These are phyloP conservation scores for Nycteola revayana DNA, from an alignment of 2,888 invertebrate species.

Conservation along the genomic window DNA sequence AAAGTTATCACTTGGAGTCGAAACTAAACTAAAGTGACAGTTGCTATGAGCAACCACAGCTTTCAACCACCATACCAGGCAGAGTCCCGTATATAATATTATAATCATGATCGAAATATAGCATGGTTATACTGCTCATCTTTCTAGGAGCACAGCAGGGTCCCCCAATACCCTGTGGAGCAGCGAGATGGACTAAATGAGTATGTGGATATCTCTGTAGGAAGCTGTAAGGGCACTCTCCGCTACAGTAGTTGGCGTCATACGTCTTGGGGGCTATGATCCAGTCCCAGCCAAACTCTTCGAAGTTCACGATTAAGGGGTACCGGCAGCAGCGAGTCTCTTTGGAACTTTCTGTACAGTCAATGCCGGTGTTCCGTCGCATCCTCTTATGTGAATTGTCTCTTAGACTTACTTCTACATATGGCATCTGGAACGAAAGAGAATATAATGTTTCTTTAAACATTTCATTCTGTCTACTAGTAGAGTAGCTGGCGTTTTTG, in stretches of 20 bases:
- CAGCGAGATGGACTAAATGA: constrained; percentile 91
- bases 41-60: constrained; percentile 93
- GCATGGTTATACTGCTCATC: constrained; percentile 93
- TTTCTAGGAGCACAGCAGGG: constrained; percentile 96
- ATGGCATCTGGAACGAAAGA: constrained; percentile 70
- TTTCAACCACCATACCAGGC: constrained; percentile 96
- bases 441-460: too few species aligned
- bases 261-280: constrained; percentile 97
- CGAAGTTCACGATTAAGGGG: constrained; percentile 96
- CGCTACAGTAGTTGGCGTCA: constrained; percentile 97
- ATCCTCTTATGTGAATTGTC: constrained; percentile 83
- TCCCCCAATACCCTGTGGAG: constrained; percentile 88
- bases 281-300: constrained; percentile 98
- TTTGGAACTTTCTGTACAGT: constrained; percentile 90
- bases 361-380: constrained; percentile 90
- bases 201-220: constrained; percentile 94
- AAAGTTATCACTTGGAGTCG: constrained; percentile 43
- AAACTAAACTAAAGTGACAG: constrained; percentile 32
- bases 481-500: too few species aligned
- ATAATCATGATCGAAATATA: constrained; percentile 94
- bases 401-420: constrained; percentile 75
- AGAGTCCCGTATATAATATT: constrained; percentile 94
- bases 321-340: constrained; percentile 96
- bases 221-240: constrained; percentile 95
- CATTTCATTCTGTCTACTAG: too few species aligned